A percentile compares a stretch with the other conserved stretches of the same genome.
phyloP scores from a whole-genome alignment of 37 sponge, comb jelly and placozoan genomes.

The Cladorhizidae sp. region DNA sequence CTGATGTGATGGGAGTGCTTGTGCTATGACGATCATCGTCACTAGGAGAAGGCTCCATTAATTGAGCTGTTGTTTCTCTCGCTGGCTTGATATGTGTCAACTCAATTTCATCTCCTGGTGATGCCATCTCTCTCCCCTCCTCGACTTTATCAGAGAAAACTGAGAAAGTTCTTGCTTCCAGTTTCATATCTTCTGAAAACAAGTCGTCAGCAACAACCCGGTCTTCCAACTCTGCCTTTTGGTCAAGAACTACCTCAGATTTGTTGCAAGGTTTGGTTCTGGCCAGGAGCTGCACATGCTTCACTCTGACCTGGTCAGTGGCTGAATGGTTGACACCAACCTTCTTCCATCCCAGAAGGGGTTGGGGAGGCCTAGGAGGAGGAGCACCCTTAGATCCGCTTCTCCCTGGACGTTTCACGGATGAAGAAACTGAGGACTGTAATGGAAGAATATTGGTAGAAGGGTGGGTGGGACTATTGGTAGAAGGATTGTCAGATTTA shows the following conservation, averaged over 20 bases:
- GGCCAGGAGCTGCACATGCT: neutral
- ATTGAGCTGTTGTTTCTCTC: neutral
- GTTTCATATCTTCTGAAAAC: neutral
- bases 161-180: neutral
- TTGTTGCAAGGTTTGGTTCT: neutral
- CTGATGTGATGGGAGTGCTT: no score
- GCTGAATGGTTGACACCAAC: neutral
- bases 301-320: neutral
- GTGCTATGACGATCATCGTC: no score
- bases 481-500: neutral
- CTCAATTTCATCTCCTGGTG: neutral
- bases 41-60: no score
- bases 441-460: neutral
- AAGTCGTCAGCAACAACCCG: slow-evolving; percentile 6
- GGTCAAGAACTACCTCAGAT: neutral
- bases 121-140: neutral
- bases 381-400: slow-evolving; percentile 4
- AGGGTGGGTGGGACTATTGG: neutral
- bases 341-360: slow-evolving; percentile 1
- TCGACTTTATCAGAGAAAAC: no score
- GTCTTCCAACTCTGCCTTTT: neutral
- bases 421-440: neutral
- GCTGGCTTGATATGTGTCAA: neutral
- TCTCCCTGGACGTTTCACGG: neutral
- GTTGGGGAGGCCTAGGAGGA: slow-evolving; percentile 21